Conservation (phyloP, 2,797 vertebrate genomes). For the Yasuhikotakia modesta region DNA sequence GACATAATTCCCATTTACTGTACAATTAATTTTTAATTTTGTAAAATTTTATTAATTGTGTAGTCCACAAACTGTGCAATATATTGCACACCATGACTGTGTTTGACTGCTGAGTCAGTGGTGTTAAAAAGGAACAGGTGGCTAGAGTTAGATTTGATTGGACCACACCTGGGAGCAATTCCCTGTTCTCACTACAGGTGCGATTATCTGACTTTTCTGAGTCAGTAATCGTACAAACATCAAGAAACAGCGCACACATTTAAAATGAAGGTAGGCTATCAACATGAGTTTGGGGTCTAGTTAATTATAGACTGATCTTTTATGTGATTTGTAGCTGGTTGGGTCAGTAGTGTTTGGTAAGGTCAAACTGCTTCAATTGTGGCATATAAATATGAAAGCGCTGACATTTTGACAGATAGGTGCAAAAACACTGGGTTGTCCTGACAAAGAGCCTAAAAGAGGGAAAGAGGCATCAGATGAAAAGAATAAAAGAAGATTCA, state of each 20-base stretch:
- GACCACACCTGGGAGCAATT: slow-evolving; percentile 38
- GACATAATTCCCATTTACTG: neutral
- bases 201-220: neutral
- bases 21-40: no score
- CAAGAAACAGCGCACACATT: slow-evolving; percentile 7
- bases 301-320: neutral
- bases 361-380: neutral
- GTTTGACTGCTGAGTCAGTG: slow-evolving; percentile 33
- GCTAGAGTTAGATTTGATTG: slow-evolving; percentile 39
- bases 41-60: no score
- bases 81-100: neutral
- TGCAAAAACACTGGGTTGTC: neutral
- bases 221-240: neutral
- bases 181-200: slow-evolving; percentile 17
- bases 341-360: neutral
- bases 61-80: neutral
- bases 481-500: slow-evolving; percentile 7
- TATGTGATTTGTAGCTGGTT: neutral
- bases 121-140: slow-evolving; percentile 44
- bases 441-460: neutral
- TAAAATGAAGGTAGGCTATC: neutral
- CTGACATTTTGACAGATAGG: slow-evolving; percentile 8
- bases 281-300: neutral
- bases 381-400: neutral
- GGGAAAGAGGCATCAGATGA: neutral